These are phyloP conservation scores for Coptodon rendalli DNA, from an alignment of 2,113 vertebrate species.

Conservation along the genomic window DNA sequence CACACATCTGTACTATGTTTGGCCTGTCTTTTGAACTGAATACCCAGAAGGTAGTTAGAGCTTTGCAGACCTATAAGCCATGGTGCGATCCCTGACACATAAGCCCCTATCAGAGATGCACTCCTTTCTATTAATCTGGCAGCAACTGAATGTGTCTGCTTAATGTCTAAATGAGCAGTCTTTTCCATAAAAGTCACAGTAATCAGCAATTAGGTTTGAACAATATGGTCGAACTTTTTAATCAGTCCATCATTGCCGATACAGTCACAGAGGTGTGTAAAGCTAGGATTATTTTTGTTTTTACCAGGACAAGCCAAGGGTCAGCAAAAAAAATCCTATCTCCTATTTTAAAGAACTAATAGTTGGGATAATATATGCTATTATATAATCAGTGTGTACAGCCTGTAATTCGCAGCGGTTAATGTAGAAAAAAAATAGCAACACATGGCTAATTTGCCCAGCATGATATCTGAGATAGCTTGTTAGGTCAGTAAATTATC, in stretches of 20 bases:
- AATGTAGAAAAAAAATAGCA: neutral
- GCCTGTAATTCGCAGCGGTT: accelerated
- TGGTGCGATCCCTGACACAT: slow-evolving; percentile 36
- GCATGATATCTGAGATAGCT: neutral
- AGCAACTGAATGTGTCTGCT: neutral
- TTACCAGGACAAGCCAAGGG: neutral
- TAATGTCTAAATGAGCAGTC: neutral
- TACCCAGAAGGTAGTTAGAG: slow-evolving; percentile 1
- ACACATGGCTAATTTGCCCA: neutral
- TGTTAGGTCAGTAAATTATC: neutral
- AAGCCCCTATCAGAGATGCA: neutral
- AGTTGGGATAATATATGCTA: neutral
- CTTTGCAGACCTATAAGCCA: slow-evolving; percentile 36
- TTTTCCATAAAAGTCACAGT: neutral
- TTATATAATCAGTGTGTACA: neutral
- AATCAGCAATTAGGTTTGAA: neutral
- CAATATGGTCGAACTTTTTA: neutral
- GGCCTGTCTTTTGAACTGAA: neutral
- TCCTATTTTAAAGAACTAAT: neutral
- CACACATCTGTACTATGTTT: neutral
- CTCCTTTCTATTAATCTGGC: neutral
- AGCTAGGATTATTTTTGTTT: neutral
- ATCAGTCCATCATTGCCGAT: neutral
- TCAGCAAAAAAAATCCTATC: neutral
- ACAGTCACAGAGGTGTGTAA: neutral